Evolutionary conservation across 2,888 invertebrate species (phyloP), one percentile per base, ranked within the genome.

Genomic region (Leptopilina drosophilae): DNA sequence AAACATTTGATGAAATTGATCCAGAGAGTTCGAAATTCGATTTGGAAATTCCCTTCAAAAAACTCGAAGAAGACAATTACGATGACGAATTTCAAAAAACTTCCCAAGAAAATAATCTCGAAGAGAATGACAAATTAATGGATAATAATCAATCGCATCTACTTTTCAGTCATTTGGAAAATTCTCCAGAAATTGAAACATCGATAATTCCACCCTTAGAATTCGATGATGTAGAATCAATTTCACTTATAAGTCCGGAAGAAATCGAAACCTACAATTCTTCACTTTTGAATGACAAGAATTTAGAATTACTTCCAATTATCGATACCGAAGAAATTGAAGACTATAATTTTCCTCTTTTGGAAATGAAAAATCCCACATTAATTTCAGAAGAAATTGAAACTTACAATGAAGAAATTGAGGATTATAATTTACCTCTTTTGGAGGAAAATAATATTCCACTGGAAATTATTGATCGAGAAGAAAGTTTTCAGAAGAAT

Each of bases 1-100:
- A 20, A 20, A 59, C 53, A n/a, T 59, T 59, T 66, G 65, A 15
- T 11, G 81, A 82, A 75, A 59, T 65, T 40, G 59, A 42, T n/a
- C 8, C 56, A 5, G 12, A 40, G 7, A 76, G 59, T 49, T 26
- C 9, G 20, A 7, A 69, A 11, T 56, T 15, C 14, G 14, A 65
- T 14, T 46, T 64, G 14, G 40, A 75, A 2, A 59, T 11, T 20
- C 49, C 67, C 12, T 49, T 67, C 46, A 20, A 73, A 53, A 33
- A 56, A 73, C 20, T 53, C 5, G 33, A 33, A 5, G 73, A 56
- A n/a, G 56, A 56, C 8, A 26, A 73, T 8, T 26, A 73, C 49
- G 49, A 49, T 49, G 7, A 53, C 11, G 5, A 11, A 12, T 56
- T 26, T 53, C 15, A 49, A 26, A 7, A 15, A 9, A 73, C 20